These are phyloP conservation scores for Rallus crepitans DNA, from an alignment of 2,797 vertebrate genomes.

Conservation along the genomic window DNA sequence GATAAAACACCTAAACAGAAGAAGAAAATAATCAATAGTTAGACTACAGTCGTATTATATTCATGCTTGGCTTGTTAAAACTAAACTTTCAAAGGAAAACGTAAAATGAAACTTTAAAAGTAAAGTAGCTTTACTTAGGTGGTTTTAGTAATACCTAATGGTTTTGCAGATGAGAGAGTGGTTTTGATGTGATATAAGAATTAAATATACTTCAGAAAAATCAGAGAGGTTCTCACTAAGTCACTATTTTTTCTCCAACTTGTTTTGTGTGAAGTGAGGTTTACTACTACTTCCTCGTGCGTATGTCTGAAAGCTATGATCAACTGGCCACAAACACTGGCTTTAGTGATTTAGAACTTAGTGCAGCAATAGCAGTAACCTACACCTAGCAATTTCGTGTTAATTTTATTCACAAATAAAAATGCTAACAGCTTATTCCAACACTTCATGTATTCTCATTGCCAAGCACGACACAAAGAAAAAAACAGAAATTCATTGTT, in stretches of 20 bases:
- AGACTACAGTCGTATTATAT: background rate
- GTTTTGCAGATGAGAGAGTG: background rate
- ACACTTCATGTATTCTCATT: background rate
- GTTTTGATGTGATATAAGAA: background rate
- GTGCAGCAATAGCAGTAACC: background rate
- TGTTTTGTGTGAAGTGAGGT: background rate
- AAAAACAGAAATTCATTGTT: background rate
- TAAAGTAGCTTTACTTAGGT: background rate
- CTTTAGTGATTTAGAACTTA: background rate
- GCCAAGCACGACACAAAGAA: background rate
- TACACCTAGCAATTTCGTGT: background rate
- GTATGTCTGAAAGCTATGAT: background rate
- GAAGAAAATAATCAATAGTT: background rate
- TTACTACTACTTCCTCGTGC: background rate
- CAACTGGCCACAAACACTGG: background rate
- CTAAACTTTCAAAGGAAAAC: background rate
- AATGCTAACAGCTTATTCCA: background rate
- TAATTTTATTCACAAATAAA: background rate
- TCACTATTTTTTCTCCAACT: background rate
- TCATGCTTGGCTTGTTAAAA: background rate
- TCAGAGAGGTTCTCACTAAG: background rate
- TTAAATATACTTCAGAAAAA: background rate
- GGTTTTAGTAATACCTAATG: background rate
- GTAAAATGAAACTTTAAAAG: background rate
- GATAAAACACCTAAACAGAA: conserved; percentile 44